phyloP scores from a whole-genome alignment of 2,113 vertebrate genomes.

The Bettongia penicillata region DNA sequence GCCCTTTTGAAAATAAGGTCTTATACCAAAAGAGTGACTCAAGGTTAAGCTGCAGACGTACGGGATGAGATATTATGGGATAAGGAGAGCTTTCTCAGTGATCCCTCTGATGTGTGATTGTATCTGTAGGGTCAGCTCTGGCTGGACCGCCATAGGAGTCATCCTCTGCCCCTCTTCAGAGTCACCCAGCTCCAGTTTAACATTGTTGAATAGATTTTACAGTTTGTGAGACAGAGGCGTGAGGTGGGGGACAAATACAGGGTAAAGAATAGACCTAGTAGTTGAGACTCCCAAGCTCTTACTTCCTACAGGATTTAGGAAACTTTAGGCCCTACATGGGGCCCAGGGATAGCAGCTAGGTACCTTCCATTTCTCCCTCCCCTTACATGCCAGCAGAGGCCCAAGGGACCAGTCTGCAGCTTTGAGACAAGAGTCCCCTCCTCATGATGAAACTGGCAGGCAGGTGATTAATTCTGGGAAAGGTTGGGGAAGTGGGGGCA shows the following conservation, averaged over 20 bases:
- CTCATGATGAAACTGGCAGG: background rate
- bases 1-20: background rate
- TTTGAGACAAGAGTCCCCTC: background rate
- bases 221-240: background rate
- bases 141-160: background rate
- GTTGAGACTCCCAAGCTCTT: too few relatives aligned
- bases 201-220: background rate
- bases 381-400: background rate
- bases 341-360: background rate
- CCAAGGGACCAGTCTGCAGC: background rate
- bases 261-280: background rate
- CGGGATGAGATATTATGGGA: background rate
- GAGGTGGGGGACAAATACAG: background rate
- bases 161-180: background rate
- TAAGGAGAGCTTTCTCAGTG: background rate
- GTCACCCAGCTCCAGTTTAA: background rate
- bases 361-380: fast-evolving
- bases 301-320: background rate
- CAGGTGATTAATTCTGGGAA: background rate
- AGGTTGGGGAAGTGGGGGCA: background rate
- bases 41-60: background rate
- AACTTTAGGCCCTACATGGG: background rate
- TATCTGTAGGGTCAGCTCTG: background rate
- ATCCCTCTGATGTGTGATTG: background rate
- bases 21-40: background rate